Percentiles rank a stretch among this genome's conserved stretches.
Evolutionary conservation across 1,140 invertebrate species (phyloP).

Genomic region (Ceratosolen solmsi): DNA sequence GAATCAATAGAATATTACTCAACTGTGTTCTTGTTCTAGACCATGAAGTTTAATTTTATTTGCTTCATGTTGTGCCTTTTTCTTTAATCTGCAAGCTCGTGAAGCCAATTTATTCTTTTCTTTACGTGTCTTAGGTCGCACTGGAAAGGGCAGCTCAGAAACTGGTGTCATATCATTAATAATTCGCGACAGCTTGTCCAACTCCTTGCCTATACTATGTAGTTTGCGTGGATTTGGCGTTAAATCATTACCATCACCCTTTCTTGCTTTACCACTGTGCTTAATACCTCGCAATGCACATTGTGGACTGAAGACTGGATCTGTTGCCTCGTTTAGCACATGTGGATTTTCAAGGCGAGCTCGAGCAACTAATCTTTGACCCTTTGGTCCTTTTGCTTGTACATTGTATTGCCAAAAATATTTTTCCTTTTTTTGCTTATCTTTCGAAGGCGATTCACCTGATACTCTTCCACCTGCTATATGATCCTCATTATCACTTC

Average conservation of each 20-base stretch:
- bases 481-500: slow-evolving; percentile 78
- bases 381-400: slow-evolving; percentile 98
- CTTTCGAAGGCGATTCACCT: slow-evolving; percentile 62
- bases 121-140: slow-evolving; percentile 92
- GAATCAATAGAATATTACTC: too few relatives aligned
- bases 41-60: slow-evolving; percentile 96
- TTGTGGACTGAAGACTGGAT: slow-evolving; percentile 93
- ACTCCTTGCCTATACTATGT: slow-evolving; percentile 90
- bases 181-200: slow-evolving; percentile 90
- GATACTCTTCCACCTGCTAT: slow-evolving; percentile 68
- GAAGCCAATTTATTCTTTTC: slow-evolving; percentile 99
- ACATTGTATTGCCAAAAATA: slow-evolving; percentile 99
- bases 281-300: slow-evolving; percentile 93
- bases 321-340: slow-evolving; percentile 88
- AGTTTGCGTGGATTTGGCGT: slow-evolving; percentile 96
- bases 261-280: slow-evolving; percentile 94
- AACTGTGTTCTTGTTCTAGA: slow-evolving; percentile 94
- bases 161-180: slow-evolving; percentile 97
- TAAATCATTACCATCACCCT: slow-evolving; percentile 97
- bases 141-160: slow-evolving; percentile 91
- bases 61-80: slow-evolving; percentile 95
- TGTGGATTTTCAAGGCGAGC: slow-evolving; percentile 93
- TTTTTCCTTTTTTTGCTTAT: slow-evolving; percentile 82
- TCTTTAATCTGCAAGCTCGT: slow-evolving; percentile 94
- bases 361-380: slow-evolving; percentile 87